phyloP scores from a whole-genome alignment of 2,797 vertebrate species.

The Crypturellus tataupa region DNA sequence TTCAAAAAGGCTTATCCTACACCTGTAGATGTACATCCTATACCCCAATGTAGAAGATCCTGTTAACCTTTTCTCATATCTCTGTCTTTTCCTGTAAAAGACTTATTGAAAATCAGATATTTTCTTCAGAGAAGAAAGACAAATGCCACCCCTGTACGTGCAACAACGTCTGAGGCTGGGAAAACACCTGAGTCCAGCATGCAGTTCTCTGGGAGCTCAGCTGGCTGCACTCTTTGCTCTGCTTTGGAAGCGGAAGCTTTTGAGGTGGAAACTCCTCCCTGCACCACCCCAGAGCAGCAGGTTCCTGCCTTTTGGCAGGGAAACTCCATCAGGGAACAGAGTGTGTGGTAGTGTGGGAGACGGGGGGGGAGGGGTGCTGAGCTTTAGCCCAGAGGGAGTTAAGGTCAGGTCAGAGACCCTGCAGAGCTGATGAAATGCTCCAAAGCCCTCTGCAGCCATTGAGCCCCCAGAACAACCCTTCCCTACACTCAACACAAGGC shows the following conservation, averaged over 20 bases:
- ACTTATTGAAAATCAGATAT: accelerated
- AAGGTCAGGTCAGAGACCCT: background rate
- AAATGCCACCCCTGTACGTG: background rate
- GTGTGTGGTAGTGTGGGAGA: background rate
- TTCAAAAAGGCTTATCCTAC: background rate
- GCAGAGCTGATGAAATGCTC: background rate
- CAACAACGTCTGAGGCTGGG: background rate
- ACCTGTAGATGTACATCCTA: background rate
- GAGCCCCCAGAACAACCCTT: background rate
- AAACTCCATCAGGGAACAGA: background rate
- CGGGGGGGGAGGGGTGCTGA: background rate
- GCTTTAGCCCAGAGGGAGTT: accelerated
- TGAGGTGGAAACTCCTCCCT: background rate
- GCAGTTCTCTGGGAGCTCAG: accelerated
- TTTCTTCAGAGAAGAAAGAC: background rate
- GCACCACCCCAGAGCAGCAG: background rate
- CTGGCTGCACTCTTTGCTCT: background rate
- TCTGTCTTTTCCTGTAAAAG: background rate
- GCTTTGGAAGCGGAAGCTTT: accelerated
- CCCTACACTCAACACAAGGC: background rate
- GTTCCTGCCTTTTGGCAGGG: background rate
- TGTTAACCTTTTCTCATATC: background rate
- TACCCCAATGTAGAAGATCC: background rate
- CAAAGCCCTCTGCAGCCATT: background rate
- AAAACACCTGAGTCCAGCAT: accelerated